A percentile compares a stretch with the other conserved stretches of the same genome.
These are phyloP conservation scores for Nebria brevicollis DNA, from an alignment of 2,888 invertebrate genomes.

Conservation along the genomic window DNA sequence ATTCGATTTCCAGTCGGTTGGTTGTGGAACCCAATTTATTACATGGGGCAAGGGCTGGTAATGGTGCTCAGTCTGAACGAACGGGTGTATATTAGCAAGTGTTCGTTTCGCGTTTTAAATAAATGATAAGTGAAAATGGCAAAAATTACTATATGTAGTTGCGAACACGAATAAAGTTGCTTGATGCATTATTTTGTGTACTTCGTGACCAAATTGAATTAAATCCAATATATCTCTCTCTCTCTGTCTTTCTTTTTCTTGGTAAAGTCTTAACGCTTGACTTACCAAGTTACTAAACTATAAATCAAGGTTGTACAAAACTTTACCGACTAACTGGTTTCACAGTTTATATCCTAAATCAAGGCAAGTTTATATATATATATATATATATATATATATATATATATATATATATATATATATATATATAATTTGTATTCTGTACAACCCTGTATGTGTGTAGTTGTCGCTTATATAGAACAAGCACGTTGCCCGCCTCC, in stretches of 20 bases:
- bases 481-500: background rate
- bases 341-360: too few relatives aligned
- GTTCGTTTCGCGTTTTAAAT: constrained; percentile 12
- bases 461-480: background rate
- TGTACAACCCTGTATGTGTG: background rate
- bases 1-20: constrained; percentile 28
- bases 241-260: background rate
- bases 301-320: constrained; percentile 20
- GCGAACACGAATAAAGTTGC: background rate
- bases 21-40: background rate
- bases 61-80: background rate
- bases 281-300: constrained; percentile 30
- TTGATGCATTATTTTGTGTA: constrained; percentile 5
- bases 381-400: too few relatives aligned
- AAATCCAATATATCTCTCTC: constrained; percentile 14
- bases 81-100: background rate
- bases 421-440: background rate
- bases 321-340: background rate
- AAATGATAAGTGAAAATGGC: constrained; percentile 20
- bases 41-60: background rate
- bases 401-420: too few relatives aligned
- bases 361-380: too few relatives aligned
- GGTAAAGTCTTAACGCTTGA: constrained; percentile 40
- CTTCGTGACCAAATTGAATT: constrained; percentile 29
- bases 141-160: constrained; percentile 10